Evolutionary conservation across 2,113 vertebrate species (phyloP), one percentile per base, ranked within the genome.

Genomic region (Zosterops japonicus): DNA sequence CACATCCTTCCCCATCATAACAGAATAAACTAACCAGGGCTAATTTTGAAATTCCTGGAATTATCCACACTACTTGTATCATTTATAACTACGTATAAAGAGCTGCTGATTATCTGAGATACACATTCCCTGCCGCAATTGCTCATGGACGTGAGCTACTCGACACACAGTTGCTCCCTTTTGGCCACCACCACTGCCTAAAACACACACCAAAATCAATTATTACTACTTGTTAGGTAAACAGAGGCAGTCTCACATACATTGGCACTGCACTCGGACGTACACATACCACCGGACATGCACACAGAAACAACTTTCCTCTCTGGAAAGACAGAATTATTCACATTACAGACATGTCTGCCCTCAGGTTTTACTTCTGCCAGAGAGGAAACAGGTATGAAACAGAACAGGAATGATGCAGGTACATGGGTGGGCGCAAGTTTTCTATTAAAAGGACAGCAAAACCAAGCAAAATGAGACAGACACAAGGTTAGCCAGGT

Each of bases 291-390:
- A 39, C 60, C 8, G 16, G 78, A 68, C 89, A 55, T 39, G 59
- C 68, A 89, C 52, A 75, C 17, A 77, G 71, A 57, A 90, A 92
- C 33, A 96, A 97, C 91, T 97, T 97, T 96, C 71, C 89, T 74
- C 36, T 85, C 76, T 18, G 16, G n/a, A 69, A 94, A 92, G 46
- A 88, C 52, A 56, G 60, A 83, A 95, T 92, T 77, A 81, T 65
- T 64, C 76, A 52, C 56, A 63, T 81, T 53, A 93, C 91, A 96
- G 92, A 92, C 39, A 93, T 91, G 87, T 89, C 94, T 87, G 92
- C 89, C 91, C 60, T 90, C 77, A 95, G 81, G 52, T 71, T 70
- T 88, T 90, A 93, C 89, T 95, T 88, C 77, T 94, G 74, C 60
- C 41, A 16, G 63, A 64, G 55, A 95, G 74, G 87, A 96, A 96